Base-by-base conservation (phyloP, 2,113 vertebrate species). In the Megaceryle maxima region DNA sequence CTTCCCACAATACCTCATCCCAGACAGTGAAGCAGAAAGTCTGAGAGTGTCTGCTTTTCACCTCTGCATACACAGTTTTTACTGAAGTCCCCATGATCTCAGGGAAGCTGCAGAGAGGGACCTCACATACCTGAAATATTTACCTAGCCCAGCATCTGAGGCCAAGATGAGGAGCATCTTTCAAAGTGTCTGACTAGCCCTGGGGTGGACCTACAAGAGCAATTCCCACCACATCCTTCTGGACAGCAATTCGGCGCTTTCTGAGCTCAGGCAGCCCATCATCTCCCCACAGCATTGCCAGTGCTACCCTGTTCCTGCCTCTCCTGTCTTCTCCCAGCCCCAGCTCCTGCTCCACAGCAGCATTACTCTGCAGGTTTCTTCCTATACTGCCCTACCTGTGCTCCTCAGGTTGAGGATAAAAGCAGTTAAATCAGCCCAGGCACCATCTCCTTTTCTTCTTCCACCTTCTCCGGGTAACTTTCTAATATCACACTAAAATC, bases 371-470 rank as follows among this genome's bases (percentile, higher is more conserved):
- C 25, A 55, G 51, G 9, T 41, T 83, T 85, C 57, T 29, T 76
- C 33, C 29, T 33, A 3, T 0, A 0, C 43, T n/a, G 10, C 15
- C 33, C 26, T 56, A 9, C 41, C n/a, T 21, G 25, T 56, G 12
- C 29, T 89, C 33, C 62, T 82, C 70, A 41, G 13, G 8, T 9
- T 3, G 5, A 78, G 35, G 48, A 60, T 20, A 75, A 74, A 82
- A 13, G 24, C 29, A 75, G 10, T 20, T 70, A 51, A 83, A 87
- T 17, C 64, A 89, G 21, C 13, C 41, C 22, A 62, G 31, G 21
- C 29, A 48, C 22, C 17, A 15, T 19, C 63, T 41, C 29, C 44
- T 83, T 73, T 80, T 59, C 24, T 50, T 37, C n/a, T 29, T 24
- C 29, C 28, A 24, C 31, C 10, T 75, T 48, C 85, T 43, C n/a